Conservation (phyloP, 2,888 invertebrate genomes). For the Palloptera scutellata region DNA sequence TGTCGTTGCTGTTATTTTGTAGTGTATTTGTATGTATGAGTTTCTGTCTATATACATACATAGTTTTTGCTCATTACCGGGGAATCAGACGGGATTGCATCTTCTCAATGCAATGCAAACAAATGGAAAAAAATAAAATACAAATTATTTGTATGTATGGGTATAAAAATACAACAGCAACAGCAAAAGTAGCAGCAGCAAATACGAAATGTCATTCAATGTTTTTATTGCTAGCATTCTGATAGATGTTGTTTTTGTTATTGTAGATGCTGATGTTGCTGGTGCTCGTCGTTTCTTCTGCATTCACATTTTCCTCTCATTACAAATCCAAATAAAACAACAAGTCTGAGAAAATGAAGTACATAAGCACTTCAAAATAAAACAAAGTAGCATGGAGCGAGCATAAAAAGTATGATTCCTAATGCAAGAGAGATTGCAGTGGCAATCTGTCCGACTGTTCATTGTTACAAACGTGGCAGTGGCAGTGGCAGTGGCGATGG, state of each 20-base stretch:
- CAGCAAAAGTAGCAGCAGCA: neutral
- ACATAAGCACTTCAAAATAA: conserved; percentile 20
- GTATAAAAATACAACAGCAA: too few species aligned
- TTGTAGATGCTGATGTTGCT: neutral
- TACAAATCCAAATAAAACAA: conserved; percentile 19
- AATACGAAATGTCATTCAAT: conserved; percentile 1
- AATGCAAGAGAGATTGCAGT: conserved; percentile 12
- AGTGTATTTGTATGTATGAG: conserved; percentile 1
- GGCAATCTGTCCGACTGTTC: too few species aligned
- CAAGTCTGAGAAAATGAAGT: conserved; percentile 17
- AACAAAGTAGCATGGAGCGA: conserved; percentile 5
- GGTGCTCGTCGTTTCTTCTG: neutral
- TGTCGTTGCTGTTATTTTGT: neutral
- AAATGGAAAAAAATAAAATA: neutral
- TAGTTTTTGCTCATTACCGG: conserved; percentile 29
- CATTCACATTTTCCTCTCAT: conserved; percentile 15
- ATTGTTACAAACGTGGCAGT: conserved; percentile 1
- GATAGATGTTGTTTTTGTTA: neutral
- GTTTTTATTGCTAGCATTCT: neutral
- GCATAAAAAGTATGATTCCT: neutral
- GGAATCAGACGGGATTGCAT: conserved; percentile 11
- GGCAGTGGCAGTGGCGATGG: neutral
- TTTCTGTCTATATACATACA: conserved; percentile 10
- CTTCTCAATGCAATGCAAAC: neutral
- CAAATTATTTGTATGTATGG: neutral